These are phyloP conservation scores for Parapsyche elsis DNA, from an alignment of 1,140 invertebrate species.

Conservation along the genomic window DNA sequence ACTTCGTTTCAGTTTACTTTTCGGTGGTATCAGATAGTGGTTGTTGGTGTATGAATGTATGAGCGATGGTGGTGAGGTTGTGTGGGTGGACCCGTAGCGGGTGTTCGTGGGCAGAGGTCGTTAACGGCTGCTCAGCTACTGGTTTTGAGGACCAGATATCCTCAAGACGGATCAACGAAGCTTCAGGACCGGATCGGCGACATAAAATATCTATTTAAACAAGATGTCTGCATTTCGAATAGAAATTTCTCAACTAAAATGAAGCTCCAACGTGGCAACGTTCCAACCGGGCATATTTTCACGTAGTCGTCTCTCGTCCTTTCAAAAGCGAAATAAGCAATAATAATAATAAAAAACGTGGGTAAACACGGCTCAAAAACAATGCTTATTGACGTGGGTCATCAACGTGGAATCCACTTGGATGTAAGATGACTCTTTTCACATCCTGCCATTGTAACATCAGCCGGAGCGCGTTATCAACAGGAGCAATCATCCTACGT, in stretches of 20 bases:
- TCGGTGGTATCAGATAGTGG: no score
- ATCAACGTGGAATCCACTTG: not conserved
- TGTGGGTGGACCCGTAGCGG: not conserved
- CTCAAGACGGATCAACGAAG: constrained; percentile 43
- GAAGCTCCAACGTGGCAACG: no score
- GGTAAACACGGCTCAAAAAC: constrained; percentile 17
- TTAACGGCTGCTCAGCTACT: constrained; percentile 50
- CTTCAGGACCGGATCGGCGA: constrained; percentile 24
- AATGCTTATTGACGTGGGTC: constrained; percentile 15
- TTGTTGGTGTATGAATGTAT: not conserved
- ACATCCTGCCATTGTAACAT: constrained; percentile 40
- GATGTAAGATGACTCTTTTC: constrained; percentile 20
- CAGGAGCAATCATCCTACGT: constrained; percentile 31
- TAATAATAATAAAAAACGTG: not conserved
- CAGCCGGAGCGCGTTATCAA: constrained; percentile 1
- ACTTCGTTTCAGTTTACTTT: no score
- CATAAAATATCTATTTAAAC: not conserved
- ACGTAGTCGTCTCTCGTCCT: not conserved
- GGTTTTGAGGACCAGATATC: constrained; percentile 53
- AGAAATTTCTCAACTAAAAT: not conserved
- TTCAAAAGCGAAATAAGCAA: not conserved
- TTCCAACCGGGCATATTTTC: not conserved
- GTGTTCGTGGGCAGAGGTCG: constrained; percentile 48
- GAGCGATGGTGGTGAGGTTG: not conserved
- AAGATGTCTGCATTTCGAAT: not conserved